Conservation (phyloP, 30 jellyfish, hydroid and myxozoan species). For the Catostylus mosaicus region DNA sequence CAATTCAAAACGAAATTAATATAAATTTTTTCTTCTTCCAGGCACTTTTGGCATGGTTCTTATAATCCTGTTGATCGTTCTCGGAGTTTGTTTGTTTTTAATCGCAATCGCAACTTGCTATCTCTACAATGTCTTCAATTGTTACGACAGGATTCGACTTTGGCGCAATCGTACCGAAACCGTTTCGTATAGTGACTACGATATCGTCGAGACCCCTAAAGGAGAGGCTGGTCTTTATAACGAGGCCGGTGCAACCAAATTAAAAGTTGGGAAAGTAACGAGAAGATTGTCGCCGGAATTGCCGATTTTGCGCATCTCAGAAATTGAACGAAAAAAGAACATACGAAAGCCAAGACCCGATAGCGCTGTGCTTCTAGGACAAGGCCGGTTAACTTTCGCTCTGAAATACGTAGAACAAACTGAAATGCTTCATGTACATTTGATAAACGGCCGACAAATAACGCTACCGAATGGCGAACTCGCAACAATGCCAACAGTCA, state of each 20-base stretch:
- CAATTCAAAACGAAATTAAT: too few species aligned
- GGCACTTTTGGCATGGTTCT: slow-evolving; percentile 61
- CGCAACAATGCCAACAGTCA: slow-evolving; percentile 82
- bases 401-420: slow-evolving; percentile 54
- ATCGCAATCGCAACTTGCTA: slow-evolving; percentile 53
- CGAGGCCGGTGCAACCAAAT: background rate
- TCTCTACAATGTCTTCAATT: slow-evolving; percentile 45
- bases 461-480: slow-evolving; percentile 66
- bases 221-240: background rate
- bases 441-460: slow-evolving; percentile 87
- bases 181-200: slow-evolving; percentile 18
- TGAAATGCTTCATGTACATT: slow-evolving; percentile 62
- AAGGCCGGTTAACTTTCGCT: slow-evolving; percentile 76
- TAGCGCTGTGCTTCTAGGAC: slow-evolving; percentile 66
- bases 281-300: slow-evolving; percentile 26
- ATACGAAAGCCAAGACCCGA: slow-evolving; percentile 81
- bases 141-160: slow-evolving; percentile 36
- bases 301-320: slow-evolving; percentile 40
- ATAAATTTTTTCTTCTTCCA: slow-evolving; percentile 4
- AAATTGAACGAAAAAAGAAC: slow-evolving; percentile 3
- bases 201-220: slow-evolving; percentile 5
- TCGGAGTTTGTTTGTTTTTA: slow-evolving; percentile 33
- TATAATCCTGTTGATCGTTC: slow-evolving; percentile 53
- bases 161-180: slow-evolving; percentile 30
- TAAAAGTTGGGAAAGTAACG: background rate